Conservation (phyloP, 2,113 vertebrate species). For the Pimephales promelas region DNA sequence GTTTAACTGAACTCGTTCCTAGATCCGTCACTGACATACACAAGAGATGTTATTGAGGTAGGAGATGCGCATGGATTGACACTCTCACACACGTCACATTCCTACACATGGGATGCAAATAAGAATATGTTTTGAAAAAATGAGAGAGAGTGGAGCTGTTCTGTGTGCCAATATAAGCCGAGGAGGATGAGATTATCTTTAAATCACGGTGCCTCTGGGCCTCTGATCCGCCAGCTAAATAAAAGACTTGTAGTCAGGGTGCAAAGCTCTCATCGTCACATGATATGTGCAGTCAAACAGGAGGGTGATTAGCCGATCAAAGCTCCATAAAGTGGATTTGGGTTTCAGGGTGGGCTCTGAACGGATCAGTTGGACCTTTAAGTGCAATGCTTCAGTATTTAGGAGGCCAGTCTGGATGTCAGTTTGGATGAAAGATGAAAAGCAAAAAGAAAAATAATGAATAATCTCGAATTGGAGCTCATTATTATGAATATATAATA, state of each 20-base stretch:
- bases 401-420: background rate
- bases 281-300: conserved; percentile 45
- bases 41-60: background rate
- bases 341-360: conserved; percentile 38
- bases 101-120: background rate
- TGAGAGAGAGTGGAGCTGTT: background rate
- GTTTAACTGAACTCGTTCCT: background rate
- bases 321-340: conserved; percentile 51
- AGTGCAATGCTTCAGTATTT: conserved; percentile 21
- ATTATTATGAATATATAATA: no score
- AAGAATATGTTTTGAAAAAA: conserved; percentile 19
- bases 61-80: background rate
- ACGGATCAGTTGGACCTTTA: conserved; percentile 4
- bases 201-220: background rate
- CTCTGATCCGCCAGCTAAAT: background rate
- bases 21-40: background rate
- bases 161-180: conserved; percentile 20
- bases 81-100: background rate
- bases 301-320: conserved; percentile 56
- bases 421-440: conserved; percentile 7
- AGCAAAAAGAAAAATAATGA: no score
- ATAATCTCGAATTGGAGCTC: background rate
- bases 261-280: conserved; percentile 53
- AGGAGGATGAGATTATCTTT: conserved; percentile 1
- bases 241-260: conserved; percentile 36